phyloP scores from a whole-genome alignment of 2,888 invertebrate genomes.

The Epinotia bilunana region DNA sequence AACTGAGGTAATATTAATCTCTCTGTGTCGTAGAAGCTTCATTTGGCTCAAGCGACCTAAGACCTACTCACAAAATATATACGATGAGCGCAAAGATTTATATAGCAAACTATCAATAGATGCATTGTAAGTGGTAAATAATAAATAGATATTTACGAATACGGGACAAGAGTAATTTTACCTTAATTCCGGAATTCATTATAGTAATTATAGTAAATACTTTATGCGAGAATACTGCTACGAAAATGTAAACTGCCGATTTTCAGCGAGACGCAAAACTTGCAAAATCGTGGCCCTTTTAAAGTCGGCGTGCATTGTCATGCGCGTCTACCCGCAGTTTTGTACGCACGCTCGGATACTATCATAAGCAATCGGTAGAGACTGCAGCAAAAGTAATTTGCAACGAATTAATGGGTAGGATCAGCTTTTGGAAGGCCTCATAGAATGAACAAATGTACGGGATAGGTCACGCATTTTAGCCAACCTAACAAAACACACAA shows the following conservation, averaged over 20 bases:
- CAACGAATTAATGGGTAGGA: no score
- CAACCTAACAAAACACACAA: no score
- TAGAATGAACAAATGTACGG: no score
- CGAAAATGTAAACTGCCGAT: background rate
- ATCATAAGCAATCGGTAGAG: background rate
- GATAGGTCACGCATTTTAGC: no score
- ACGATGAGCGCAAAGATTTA: no score
- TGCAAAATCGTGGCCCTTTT: slow-evolving; percentile 14
- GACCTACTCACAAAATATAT: no score
- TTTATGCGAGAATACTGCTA: background rate
- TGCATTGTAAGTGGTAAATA: background rate
- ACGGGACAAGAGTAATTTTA: slow-evolving; percentile 2
- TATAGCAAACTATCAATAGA: background rate
- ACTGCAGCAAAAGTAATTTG: background rate
- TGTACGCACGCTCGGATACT: slow-evolving; percentile 17
- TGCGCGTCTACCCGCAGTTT: slow-evolving; percentile 21
- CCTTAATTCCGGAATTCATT: slow-evolving; percentile 23
- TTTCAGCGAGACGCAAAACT: background rate
- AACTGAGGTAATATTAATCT: no score
- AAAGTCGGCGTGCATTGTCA: slow-evolving; percentile 20
- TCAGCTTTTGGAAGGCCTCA: no score
- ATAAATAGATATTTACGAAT: background rate
- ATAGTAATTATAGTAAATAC: background rate
- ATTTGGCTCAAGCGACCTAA: no score
- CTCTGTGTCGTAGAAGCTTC: no score